Conservation (phyloP, 2,888 invertebrate species). For the Orthonychiurus folsomi region DNA sequence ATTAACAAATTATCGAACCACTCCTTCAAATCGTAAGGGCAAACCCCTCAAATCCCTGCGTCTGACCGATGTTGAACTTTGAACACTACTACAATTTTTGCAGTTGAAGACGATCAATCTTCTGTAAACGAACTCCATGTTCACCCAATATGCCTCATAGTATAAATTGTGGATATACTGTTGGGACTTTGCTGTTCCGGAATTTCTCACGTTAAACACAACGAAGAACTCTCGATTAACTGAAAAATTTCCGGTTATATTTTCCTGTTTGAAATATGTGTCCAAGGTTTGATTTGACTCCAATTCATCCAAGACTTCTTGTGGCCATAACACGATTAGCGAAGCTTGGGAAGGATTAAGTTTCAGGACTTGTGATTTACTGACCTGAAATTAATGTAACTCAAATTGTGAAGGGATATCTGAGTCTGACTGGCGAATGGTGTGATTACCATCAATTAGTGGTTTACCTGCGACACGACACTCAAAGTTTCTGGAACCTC, state of each 20-base stretch:
- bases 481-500: background rate
- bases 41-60: constrained; percentile 24
- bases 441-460: background rate
- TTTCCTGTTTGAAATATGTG: background rate
- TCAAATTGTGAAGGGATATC: no score
- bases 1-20: no score
- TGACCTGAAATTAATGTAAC: background rate
- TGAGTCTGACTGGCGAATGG: no score
- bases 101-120: constrained; percentile 13
- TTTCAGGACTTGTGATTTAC: background rate
- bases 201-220: background rate
- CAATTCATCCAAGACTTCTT: background rate
- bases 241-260: background rate
- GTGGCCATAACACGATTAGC: background rate
- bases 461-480: constrained; percentile 1
- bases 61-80: constrained; percentile 16
- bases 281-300: background rate
- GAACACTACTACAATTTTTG: constrained; percentile 15
- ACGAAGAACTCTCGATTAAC: background rate
- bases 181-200: background rate
- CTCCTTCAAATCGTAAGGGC: constrained; percentile 23
- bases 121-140: constrained; percentile 8
- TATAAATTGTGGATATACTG: constrained; percentile 4
- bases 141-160: constrained; percentile 18
- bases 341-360: background rate